These are phyloP conservation scores for Lagopus muta DNA, from an alignment of 2,113 vertebrate species.

Conservation along the genomic window DNA sequence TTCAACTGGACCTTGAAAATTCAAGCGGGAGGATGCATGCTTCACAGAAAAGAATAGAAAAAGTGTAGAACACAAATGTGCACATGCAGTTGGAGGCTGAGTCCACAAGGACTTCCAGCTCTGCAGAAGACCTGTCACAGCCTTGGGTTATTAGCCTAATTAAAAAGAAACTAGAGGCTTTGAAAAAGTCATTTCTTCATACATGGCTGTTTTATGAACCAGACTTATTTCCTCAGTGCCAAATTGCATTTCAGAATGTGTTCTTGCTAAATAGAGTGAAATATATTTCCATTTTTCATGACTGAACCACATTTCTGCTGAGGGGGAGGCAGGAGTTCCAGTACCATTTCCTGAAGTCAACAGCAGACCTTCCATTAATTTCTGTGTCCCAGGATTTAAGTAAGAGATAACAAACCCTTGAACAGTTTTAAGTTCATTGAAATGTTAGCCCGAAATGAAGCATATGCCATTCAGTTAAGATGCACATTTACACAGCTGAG, in stretches of 20 bases:
- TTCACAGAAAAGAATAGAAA: not conserved
- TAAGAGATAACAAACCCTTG: slow-evolving; percentile 51
- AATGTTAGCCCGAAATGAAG: slow-evolving; percentile 46
- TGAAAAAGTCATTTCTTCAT: slow-evolving; percentile 54
- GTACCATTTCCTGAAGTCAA: slow-evolving; percentile 52
- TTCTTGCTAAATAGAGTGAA: slow-evolving; percentile 55
- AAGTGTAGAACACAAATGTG: not conserved
- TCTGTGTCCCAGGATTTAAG: not conserved
- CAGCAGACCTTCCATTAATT: slow-evolving; percentile 53
- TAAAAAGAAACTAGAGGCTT: slow-evolving; percentile 32
- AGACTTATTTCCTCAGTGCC: slow-evolving; percentile 26
- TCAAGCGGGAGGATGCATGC: not conserved
- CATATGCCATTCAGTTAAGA: slow-evolving; percentile 49
- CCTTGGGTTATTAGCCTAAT: slow-evolving; percentile 42
- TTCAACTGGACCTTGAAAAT: not conserved
- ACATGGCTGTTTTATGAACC: not conserved
- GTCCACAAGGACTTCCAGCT: slow-evolving; percentile 16
- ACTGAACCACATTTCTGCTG: slow-evolving; percentile 9
- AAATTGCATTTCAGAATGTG: slow-evolving; percentile 59
- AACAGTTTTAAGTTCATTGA: slow-evolving; percentile 40
- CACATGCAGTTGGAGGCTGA: not conserved
- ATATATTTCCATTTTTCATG: slow-evolving; percentile 57
- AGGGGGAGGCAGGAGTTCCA: slow-evolving; percentile 53
- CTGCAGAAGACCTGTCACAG: slow-evolving; percentile 26
- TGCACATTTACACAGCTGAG: slow-evolving; percentile 69